These are phyloP conservation scores for Drosophila meridiana DNA, from an alignment of 2,888 invertebrate species.

Conservation along the genomic window DNA sequence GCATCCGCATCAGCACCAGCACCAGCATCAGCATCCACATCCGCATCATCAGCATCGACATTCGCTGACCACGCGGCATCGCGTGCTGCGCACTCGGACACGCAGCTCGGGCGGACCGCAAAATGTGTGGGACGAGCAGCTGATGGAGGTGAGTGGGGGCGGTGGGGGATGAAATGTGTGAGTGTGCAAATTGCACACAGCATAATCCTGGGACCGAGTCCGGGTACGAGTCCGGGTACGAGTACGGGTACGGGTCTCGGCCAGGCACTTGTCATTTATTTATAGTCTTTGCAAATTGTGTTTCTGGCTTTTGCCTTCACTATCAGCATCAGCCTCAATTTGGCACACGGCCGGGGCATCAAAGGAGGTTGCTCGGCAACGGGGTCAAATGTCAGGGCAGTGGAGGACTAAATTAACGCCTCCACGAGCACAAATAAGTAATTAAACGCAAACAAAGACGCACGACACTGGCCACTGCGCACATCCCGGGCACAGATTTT, in stretches of 20 bases:
- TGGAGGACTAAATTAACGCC: conserved; percentile 33
- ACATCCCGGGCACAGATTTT: neutral
- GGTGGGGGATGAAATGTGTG: neutral
- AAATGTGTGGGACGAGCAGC: conserved; percentile 84
- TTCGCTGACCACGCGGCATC: conserved; percentile 83
- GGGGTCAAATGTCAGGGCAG: conserved; percentile 25
- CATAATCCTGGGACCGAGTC: conserved; percentile 4
- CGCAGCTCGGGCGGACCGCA: conserved; percentile 84
- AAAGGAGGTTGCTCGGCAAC: neutral
- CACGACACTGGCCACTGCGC: conserved; percentile 10
- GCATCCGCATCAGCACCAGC: conserved; percentile 78
- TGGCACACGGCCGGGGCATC: neutral
- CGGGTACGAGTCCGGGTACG: no score
- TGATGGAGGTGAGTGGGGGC: conserved; percentile 82
- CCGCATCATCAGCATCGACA: conserved; percentile 64
- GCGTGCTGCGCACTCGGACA: conserved; percentile 83
- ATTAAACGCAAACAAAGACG: conserved; percentile 26
- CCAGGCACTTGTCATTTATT: conserved; percentile 44
- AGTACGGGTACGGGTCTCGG: neutral
- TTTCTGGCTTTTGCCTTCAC: conserved; percentile 7
- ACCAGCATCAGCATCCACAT: conserved; percentile 68
- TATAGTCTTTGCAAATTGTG: conserved; percentile 46
- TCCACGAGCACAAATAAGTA: conserved; percentile 24
- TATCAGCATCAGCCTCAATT: conserved; percentile 24
- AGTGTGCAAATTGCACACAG: neutral